Percentiles rank a stretch among this genome's conserved stretches.
phyloP scores from a whole-genome alignment of 2,797 vertebrate genomes.

The Ambastaia sidthimunki region DNA sequence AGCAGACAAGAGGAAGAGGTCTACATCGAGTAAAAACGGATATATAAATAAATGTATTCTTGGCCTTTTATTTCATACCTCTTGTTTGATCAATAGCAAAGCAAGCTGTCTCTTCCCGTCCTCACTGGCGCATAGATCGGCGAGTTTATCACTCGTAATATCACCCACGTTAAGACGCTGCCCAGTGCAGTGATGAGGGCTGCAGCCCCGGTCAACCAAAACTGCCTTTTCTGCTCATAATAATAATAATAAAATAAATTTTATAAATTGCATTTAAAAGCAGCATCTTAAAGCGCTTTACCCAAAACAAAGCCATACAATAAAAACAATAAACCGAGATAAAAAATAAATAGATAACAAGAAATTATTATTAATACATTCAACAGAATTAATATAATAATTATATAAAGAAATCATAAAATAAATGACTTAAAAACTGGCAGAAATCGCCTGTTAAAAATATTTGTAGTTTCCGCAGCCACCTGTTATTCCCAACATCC shows the following conservation, averaged over 20 bases:
- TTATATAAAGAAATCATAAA: no score
- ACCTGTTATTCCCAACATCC: not conserved
- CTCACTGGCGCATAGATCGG: constrained; percentile 46
- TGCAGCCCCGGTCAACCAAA: constrained; percentile 56
- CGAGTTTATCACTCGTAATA: constrained; percentile 44
- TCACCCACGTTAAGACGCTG: constrained; percentile 29
- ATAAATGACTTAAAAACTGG: not conserved
- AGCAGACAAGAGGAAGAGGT: not conserved
- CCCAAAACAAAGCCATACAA: no score
- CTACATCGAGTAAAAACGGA: not conserved
- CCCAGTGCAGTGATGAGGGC: constrained; percentile 14
- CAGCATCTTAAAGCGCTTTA: no score
- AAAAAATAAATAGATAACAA: no score
- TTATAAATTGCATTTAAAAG: no score
- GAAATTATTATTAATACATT: no score
- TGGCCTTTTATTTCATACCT: constrained; percentile 57
- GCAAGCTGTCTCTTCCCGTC: constrained; percentile 60
- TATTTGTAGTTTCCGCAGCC: not conserved
- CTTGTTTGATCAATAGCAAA: constrained; percentile 65
- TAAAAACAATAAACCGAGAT: no score
- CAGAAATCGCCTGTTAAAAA: no score
- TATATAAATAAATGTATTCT: not conserved
- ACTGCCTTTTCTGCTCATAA: constrained; percentile 49
- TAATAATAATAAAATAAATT: not conserved
- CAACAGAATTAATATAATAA: no score